Conservation (phyloP, 2,888 invertebrate species). For the Magallana nippona region DNA sequence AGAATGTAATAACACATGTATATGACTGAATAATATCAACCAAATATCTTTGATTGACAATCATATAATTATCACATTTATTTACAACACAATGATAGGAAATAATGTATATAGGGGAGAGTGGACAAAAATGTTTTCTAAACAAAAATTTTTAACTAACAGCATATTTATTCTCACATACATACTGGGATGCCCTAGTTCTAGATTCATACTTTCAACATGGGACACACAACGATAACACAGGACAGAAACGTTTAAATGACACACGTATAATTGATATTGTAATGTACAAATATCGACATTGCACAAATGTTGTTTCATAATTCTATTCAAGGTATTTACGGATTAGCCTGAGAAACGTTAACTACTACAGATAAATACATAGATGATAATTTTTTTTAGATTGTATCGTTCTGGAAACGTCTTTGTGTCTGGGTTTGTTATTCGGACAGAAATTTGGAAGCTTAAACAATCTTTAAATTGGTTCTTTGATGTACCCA, state of each 20-base stretch:
- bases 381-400: too few species aligned
- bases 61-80: neutral
- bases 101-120: neutral
- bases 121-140: neutral
- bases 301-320: neutral
- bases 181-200: neutral
- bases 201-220: neutral
- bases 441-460: too few species aligned
- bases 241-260: neutral
- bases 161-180: neutral
- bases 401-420: too few species aligned
- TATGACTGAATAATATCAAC: neutral
- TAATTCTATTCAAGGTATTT: too few species aligned
- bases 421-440: too few species aligned
- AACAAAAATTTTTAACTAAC: neutral
- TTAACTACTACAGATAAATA: too few species aligned
- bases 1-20: constrained; percentile 9
- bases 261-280: neutral
- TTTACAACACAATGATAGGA: neutral
- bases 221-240: neutral
- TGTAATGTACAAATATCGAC: neutral
- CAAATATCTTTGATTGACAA: constrained; percentile 26
- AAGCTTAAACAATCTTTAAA: too few species aligned
- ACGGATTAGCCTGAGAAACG: too few species aligned
- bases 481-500: too few species aligned